Base-by-base conservation (phyloP, 2,797 vertebrate species). In the Eutrigla gurnardus region DNA sequence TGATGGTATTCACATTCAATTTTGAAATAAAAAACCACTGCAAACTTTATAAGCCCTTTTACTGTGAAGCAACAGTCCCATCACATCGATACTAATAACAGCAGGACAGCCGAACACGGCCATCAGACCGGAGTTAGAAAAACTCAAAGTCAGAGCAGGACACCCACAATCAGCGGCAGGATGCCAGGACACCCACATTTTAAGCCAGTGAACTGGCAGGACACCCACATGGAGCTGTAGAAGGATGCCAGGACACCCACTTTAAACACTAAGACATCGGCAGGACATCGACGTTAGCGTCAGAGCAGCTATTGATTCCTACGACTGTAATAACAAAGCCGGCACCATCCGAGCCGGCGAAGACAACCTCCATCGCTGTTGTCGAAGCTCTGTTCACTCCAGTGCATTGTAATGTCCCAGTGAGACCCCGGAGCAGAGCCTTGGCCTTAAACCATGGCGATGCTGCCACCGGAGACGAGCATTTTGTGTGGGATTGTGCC, bases 381-480 rank as follows among this genome's bases (percentile, higher is more conserved):
- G 35, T 6, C 64, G 57, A 18, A 63, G 83, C 77, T 86, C 80
- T 88, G 81, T 85, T 84, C 70, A 47, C 76, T 77, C 49, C 10
- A 6, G 32, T 73, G 42, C 70, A 73, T 65, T 82, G 76, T 42
- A 59, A 68, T 80, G 80, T 79, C 84, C 78, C 81, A 84, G 66
- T 58, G 45, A 80, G 84, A 77, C 71, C 80, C 60, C 25, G 14
- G 66, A 86, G 77, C 81, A 67, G 66, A 81, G 77, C 75, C 60
- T 86, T 85, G 84, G 89, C 81, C 81, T 76, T 77, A 75, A 82
- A 88, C 83, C 68, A 65, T 25, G 53, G 65, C 63, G 77, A 81
- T 73, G 85, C 78, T 35, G 65, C 84, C 88, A 75, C 88, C 35
- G 64, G 84, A 88, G 91, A 83, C 62, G 54, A 85, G 78, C 81